phyloP scores from a whole-genome alignment of 2,113 vertebrate species.

The Erinaceus europaeus region DNA sequence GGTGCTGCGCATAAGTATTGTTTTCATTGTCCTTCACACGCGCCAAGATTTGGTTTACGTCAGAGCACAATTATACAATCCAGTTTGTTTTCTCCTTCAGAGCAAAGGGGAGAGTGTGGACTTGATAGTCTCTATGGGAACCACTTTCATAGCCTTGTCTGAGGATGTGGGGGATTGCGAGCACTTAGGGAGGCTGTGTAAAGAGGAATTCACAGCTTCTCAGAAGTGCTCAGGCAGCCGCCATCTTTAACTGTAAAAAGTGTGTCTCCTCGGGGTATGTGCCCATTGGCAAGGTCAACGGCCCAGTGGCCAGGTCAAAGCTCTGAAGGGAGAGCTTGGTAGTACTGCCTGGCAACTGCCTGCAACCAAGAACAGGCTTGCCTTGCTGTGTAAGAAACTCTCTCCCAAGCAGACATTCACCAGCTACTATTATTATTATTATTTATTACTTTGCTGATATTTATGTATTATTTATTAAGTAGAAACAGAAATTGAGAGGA shows the following conservation, averaged over 20 bases:
- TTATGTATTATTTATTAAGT: too few species aligned
- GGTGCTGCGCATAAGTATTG: not conserved
- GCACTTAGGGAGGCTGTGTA: not conserved
- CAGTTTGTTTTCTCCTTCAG: not conserved
- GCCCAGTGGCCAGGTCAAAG: not conserved
- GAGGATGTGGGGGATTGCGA: not conserved
- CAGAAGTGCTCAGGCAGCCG: not conserved
- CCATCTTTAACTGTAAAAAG: not conserved
- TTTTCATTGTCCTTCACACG: not conserved
- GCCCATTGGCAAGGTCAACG: not conserved
- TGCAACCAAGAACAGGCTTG: not conserved
- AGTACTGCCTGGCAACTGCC: not conserved
- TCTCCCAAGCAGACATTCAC: not conserved
- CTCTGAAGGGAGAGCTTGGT: not conserved
- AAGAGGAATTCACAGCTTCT: not conserved
- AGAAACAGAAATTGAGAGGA: too few species aligned
- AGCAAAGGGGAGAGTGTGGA: not conserved
- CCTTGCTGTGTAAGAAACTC: not conserved
- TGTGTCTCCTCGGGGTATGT: not conserved
- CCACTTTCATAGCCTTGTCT: not conserved
- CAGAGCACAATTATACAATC: not conserved
- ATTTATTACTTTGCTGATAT: too few species aligned
- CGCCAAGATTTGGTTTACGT: slow-evolving; percentile 7
- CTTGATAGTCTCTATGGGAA: not conserved
- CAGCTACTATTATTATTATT: too few species aligned